Evolutionary conservation across 2,888 invertebrate genomes (phyloP).

Genomic region (Clostera curtula): DNA sequence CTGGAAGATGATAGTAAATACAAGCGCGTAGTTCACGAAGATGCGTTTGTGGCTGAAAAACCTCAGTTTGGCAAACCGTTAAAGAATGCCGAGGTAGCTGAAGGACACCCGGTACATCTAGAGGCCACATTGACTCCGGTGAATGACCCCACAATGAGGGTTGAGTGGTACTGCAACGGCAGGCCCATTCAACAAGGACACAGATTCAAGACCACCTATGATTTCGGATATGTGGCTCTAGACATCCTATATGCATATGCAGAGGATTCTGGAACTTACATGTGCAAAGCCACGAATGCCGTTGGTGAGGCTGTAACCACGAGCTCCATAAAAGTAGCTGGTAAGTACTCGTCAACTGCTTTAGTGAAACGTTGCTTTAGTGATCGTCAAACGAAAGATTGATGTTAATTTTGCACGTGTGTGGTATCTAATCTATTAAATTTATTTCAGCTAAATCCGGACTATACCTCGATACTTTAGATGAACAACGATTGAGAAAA

Average conservation of each 20-base stretch:
- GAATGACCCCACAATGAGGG: conserved; percentile 98
- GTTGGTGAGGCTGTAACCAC: conserved; percentile 97
- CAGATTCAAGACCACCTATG: conserved; percentile 96
- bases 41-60: conserved; percentile 85
- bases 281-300: conserved; percentile 96
- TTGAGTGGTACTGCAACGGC: conserved; percentile 98
- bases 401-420: conserved; percentile 1
- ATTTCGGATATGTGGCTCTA: conserved; percentile 97
- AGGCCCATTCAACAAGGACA: conserved; percentile 94
- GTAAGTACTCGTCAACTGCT: conserved; percentile 61
- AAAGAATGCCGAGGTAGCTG: conserved; percentile 88
- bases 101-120: conserved; percentile 91
- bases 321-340: conserved; percentile 89
- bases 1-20: conserved; percentile 90
- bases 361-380: background rate
- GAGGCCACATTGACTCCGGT: conserved; percentile 97
- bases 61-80: conserved; percentile 93
- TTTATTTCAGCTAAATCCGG: conserved; percentile 81
- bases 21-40: conserved; percentile 82
- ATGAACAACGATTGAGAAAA: conserved; percentile 92
- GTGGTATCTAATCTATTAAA: background rate
- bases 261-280: conserved; percentile 97
- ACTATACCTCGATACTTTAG: conserved; percentile 90
- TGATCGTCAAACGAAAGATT: background rate
- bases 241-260: conserved; percentile 97